Evolutionary conservation across 2,113 vertebrate genomes (phyloP), one percentile per base, ranked within the genome.

Genomic region (Gasterosteus aculeatus): DNA sequence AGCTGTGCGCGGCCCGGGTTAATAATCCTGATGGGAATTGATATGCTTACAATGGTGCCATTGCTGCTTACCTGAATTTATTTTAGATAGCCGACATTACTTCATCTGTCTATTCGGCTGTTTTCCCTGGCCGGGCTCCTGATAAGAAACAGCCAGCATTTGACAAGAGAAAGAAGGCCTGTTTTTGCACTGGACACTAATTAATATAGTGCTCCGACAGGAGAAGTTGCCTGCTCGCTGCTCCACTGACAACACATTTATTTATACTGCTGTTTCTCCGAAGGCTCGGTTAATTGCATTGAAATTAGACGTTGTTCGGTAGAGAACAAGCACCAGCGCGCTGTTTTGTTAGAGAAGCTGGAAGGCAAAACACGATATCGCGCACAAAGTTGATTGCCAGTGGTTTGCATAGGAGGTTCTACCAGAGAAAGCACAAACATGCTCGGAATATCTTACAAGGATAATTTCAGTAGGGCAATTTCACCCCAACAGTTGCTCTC

Each of bases 221-320:
- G 91, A 85, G 22, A 88, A 89, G 83, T 86, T 78, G 85, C 90
- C 80, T 87, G 79, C 84, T 77, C 57, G 81, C 87, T 86, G 85
- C 87, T 91, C 81, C 66, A 80, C 87, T 88, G 91, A 92, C 91
- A 91, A 90, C 90, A 90, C 81, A 89, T 92, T 94, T 88, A 90
- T 91, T 94, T 88, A 90, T 87, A 88, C 64, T 65, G 78, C 85
- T 80, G 83, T 91, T 93, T 75, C 90, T 90, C 85, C 69, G 73
- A 88, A 87, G 75, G 83, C 85, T 87, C 64, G 77, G 84, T 84
- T 93, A 94, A 94, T 93, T 93, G 92, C 90, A 91, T 93, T 92
- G 93, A 93, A 93, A 93, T 92, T 80, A 93, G 92, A 78, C 82
- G 84, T 84, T 89, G 79, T 89, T 88, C 81, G 75, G 78, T 60